Evolutionary conservation across 1,140 invertebrate genomes (phyloP).

Genomic region (Armadillidium nasatum): DNA sequence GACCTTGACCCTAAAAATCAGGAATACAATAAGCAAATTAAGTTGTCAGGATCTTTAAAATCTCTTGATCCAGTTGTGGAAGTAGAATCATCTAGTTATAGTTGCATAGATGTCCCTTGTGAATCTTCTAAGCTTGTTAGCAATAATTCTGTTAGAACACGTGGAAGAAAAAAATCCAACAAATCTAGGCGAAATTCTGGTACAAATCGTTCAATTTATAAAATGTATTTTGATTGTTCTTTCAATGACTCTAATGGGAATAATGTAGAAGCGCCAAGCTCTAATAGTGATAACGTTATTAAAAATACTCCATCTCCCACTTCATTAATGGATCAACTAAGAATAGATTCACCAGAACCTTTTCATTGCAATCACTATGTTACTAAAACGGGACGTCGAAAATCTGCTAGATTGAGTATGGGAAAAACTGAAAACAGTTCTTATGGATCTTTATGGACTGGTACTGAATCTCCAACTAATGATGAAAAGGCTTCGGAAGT

Average conservation of each 20-base stretch:
- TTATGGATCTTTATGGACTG: background rate
- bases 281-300: background rate
- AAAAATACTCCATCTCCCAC: background rate
- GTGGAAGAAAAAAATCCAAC: background rate
- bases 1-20: background rate
- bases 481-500: background rate
- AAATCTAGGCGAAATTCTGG: background rate
- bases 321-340: background rate
- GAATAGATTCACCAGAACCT: background rate
- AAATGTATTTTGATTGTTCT: background rate
- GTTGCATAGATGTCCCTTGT: too few species aligned
- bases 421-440: background rate
- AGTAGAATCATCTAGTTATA: too few species aligned
- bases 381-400: background rate
- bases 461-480: background rate
- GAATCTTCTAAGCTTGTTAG: too few species aligned
- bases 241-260: background rate
- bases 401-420: background rate
- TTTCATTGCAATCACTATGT: background rate
- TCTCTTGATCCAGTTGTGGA: too few species aligned
- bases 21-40: background rate
- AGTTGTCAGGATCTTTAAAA: background rate
- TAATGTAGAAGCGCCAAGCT: background rate
- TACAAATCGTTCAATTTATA: background rate
- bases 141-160: background rate